A percentile compares a stretch with the other conserved stretches of the same genome.
Conservation (phyloP, 2,113 vertebrate genomes). For the Phrynocephalus versicolor region DNA sequence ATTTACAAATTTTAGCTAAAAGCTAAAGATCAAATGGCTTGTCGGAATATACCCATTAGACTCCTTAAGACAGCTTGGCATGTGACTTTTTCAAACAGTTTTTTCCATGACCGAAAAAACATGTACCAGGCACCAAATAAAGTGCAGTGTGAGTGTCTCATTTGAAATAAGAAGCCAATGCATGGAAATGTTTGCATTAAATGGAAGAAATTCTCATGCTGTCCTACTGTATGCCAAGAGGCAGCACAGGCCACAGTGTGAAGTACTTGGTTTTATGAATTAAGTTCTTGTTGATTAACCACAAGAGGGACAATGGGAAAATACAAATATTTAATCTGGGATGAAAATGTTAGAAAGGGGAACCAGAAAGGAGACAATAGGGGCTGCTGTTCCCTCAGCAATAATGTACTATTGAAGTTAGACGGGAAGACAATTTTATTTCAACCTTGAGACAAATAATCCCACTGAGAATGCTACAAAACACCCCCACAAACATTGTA, state of each 20-base stretch:
- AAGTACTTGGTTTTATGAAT: neutral
- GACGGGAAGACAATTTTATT: conserved; percentile 68
- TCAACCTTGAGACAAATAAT: conserved; percentile 64
- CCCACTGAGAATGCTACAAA: conserved; percentile 51
- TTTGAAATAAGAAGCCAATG: neutral
- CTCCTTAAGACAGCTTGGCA: neutral
- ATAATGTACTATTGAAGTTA: conserved; percentile 43
- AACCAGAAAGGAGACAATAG: conserved; percentile 31
- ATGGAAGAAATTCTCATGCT: too few relatives aligned
- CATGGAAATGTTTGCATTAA: too few relatives aligned
- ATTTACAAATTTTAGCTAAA: neutral
- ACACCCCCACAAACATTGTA: conserved; percentile 44
- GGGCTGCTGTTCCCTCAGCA: conserved; percentile 3
- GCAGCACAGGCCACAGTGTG: neutral
- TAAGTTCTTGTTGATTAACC: neutral
- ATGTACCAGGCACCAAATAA: neutral
- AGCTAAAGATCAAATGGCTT: neutral
- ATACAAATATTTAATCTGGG: conserved; percentile 22
- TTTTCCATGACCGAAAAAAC: neutral
- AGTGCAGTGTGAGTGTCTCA: neutral
- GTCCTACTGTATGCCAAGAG: too few relatives aligned
- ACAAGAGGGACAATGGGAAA: conserved; percentile 24
- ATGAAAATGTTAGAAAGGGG: conserved; percentile 24
- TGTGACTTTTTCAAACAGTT: neutral
- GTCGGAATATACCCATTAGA: neutral